Evolutionary conservation across 2,888 invertebrate genomes (phyloP).

Genomic region (Elegia similella): DNA sequence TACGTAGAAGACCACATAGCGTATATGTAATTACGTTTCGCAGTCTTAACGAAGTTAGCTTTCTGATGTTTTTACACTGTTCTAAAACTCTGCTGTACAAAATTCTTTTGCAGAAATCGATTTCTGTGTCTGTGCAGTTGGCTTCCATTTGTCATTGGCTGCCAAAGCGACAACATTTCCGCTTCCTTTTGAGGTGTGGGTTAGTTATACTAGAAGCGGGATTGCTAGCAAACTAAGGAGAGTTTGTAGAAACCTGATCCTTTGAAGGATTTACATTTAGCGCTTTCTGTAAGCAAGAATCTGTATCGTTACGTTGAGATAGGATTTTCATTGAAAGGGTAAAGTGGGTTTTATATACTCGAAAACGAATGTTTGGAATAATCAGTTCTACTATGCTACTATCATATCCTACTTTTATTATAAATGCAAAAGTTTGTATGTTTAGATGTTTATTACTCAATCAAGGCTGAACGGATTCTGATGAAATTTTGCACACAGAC

Average conservation of each 20-base stretch:
- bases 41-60: neutral
- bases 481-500: no score
- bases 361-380: no score
- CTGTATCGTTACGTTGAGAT: neutral
- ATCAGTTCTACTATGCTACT: no score
- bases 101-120: constrained; percentile 13
- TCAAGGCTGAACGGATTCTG: no score
- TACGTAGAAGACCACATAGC: no score
- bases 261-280: neutral
- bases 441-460: no score
- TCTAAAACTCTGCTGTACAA: neutral
- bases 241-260: neutral
- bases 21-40: no score
- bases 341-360: no score
- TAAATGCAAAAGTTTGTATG: no score
- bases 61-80: neutral
- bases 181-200: constrained; percentile 25
- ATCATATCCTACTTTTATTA: no score
- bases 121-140: constrained; percentile 16
- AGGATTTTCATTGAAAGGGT: neutral
- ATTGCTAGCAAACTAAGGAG: constrained; percentile 8
- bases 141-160: constrained; percentile 37
- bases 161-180: constrained; percentile 27
- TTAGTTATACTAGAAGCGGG: constrained; percentile 24
- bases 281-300: neutral